phyloP scores from a whole-genome alignment of 1,140 invertebrate species.

The Cydia amplana region DNA sequence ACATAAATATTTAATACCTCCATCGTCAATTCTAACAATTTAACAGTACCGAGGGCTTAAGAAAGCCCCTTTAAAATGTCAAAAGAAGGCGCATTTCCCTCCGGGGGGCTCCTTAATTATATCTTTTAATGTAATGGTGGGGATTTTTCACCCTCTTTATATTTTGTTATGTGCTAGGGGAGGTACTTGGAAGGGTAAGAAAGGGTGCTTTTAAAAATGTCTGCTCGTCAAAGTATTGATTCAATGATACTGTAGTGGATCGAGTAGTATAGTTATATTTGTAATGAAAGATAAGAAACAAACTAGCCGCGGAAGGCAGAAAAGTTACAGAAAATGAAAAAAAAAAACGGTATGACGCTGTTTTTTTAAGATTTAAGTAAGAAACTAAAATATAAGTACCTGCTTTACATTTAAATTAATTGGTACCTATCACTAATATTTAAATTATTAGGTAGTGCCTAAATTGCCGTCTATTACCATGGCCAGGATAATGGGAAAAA shows the following conservation, averaged over 20 bases:
- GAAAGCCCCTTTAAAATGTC: slow-evolving; percentile 75
- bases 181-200: slow-evolving; percentile 45
- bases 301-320: no score
- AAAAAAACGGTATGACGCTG: no score
- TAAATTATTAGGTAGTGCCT: no score
- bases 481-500: no score
- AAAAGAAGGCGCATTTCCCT: slow-evolving; percentile 73
- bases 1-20: slow-evolving; percentile 33
- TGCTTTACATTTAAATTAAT: no score
- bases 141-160: slow-evolving; percentile 67
- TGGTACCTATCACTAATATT: no score
- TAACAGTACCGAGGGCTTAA: slow-evolving; percentile 45
- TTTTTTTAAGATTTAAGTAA: no score
- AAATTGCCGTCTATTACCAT: no score
- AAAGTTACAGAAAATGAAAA: no score
- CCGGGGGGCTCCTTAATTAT: slow-evolving; percentile 74
- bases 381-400: no score
- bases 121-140: slow-evolving; percentile 76
- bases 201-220: slow-evolving; percentile 49
- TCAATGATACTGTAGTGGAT: not conserved
- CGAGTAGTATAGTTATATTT: not conserved
- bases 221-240: not conserved
- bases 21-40: slow-evolving; percentile 32
- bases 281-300: not conserved
- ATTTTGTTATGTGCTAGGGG: slow-evolving; percentile 43